These are phyloP conservation scores for Sacculina carcini DNA, from an alignment of 2,888 invertebrate genomes.

Conservation along the genomic window DNA sequence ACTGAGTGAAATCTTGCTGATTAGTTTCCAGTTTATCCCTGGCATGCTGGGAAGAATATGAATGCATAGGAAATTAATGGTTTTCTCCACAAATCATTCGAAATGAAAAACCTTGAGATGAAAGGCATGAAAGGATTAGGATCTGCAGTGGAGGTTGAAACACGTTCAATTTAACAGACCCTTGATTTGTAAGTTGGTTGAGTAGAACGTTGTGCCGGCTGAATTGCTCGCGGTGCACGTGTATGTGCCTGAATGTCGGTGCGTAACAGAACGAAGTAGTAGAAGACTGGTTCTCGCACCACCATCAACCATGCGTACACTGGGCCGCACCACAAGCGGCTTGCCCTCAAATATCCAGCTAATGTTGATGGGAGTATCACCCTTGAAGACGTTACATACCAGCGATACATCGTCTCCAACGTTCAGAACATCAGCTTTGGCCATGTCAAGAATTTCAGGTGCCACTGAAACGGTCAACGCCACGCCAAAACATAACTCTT, in stretches of 20 bases:
- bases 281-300: conserved; percentile 15
- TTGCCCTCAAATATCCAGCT: conserved; percentile 21
- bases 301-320: conserved; percentile 13
- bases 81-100: too few species aligned
- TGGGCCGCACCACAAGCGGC: conserved; percentile 16
- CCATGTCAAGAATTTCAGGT: conserved; percentile 45
- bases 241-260: conserved; percentile 16
- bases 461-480: conserved; percentile 34
- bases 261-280: conserved; percentile 14
- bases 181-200: conserved; percentile 14
- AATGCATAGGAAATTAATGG: too few species aligned
- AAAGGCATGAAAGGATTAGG: too few species aligned
- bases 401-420: conserved; percentile 45
- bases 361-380: conserved; percentile 31
- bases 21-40: too few species aligned
- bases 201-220: conserved; percentile 14
- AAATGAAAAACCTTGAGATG: too few species aligned
- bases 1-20: too few species aligned
- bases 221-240: conserved; percentile 15
- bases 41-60: too few species aligned
- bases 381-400: conserved; percentile 42
- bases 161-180: conserved; percentile 11
- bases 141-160: conserved; percentile 1
- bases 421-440: conserved; percentile 46
- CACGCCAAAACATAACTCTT: too few species aligned